Evolutionary conservation across 2,888 invertebrate genomes (phyloP).

Genomic region (Parascotia fuliginaria): DNA sequence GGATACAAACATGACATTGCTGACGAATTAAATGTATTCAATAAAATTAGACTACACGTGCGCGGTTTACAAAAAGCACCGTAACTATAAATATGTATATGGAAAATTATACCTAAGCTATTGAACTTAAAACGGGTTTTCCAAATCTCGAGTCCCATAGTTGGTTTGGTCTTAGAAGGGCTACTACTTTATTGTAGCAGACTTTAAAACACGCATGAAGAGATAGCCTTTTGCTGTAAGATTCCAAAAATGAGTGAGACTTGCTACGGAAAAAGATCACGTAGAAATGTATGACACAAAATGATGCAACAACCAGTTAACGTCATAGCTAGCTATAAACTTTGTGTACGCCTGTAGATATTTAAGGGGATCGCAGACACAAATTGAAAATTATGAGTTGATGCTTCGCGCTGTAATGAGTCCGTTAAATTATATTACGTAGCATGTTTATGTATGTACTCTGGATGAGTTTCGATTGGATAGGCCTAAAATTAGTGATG

Average conservation of each 20-base stretch:
- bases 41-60: no score
- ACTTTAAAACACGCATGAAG: no score
- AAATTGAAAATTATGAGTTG: slow-evolving; percentile 82
- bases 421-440: slow-evolving; percentile 58
- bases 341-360: slow-evolving; percentile 60
- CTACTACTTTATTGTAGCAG: no score
- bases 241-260: neutral
- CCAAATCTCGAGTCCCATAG: no score
- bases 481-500: slow-evolving; percentile 16
- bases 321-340: slow-evolving; percentile 61
- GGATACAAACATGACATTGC: no score
- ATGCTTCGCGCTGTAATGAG: slow-evolving; percentile 68
- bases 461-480: slow-evolving; percentile 33
- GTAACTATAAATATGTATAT: no score
- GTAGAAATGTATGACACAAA: slow-evolving; percentile 24
- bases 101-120: no score
- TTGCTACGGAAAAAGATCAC: slow-evolving; percentile 3
- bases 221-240: neutral
- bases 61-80: no score
- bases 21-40: neutral
- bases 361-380: slow-evolving; percentile 72
- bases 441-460: slow-evolving; percentile 47
- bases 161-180: no score
- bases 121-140: no score
- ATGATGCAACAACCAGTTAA: slow-evolving; percentile 35